Conservation (phyloP, 2,113 vertebrate species). For the Sitta europaea region DNA sequence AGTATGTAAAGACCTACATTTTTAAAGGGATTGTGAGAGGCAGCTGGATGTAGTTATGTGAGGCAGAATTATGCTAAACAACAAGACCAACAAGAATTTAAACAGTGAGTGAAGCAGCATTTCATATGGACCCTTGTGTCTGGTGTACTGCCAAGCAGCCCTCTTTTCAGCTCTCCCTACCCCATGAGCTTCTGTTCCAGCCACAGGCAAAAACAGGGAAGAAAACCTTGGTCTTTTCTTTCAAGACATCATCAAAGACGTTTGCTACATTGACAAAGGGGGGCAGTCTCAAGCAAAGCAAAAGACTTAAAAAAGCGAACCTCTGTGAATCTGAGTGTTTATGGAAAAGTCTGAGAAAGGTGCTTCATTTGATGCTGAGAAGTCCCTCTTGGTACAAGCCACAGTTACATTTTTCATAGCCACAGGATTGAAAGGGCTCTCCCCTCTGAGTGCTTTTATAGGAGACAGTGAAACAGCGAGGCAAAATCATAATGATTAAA, state of each 20-base stretch:
- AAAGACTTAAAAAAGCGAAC: not conserved
- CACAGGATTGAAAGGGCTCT: not conserved
- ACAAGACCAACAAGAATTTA: not conserved
- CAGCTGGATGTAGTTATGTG: not conserved
- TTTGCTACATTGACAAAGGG: not conserved
- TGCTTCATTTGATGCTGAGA: not conserved
- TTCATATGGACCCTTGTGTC: not conserved
- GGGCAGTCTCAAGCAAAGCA: slow-evolving; percentile 22
- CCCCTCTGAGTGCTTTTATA: not conserved
- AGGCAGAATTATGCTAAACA: not conserved
- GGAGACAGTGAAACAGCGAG: not conserved
- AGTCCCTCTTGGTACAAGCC: not conserved
- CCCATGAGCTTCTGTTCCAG: not conserved
- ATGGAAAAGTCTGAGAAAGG: not conserved
- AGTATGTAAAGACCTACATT: not conserved
- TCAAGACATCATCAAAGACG: not conserved
- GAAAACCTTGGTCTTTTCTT: not conserved
- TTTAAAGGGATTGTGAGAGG: not conserved
- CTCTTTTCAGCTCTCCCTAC: not conserved
- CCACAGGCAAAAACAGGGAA: not conserved
- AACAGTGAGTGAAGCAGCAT: not conserved
- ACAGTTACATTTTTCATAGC: not conserved
- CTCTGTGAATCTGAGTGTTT: not conserved
- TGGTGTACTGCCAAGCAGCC: not conserved
- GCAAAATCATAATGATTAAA: not conserved